Evolutionary conservation across 2,797 vertebrate genomes (phyloP).

Genomic region (Trachops cirrhosus): DNA sequence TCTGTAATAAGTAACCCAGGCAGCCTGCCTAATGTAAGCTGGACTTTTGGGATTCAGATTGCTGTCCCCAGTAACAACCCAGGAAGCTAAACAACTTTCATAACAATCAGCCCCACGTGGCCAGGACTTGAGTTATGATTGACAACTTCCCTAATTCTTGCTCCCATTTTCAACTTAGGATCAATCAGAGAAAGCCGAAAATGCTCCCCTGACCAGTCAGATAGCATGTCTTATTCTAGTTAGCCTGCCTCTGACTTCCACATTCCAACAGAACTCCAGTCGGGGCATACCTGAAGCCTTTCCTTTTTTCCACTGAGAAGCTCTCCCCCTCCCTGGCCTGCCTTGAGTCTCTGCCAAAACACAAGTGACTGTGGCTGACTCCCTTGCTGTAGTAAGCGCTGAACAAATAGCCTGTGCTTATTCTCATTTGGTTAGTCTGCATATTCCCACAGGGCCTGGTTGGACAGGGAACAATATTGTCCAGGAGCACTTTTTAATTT

Average conservation of each 20-base stretch:
- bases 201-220: neutral
- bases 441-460: neutral
- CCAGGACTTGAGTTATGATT: neutral
- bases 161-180: neutral
- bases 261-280: neutral
- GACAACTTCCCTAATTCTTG: neutral
- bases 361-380: neutral
- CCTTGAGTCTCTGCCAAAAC: neutral
- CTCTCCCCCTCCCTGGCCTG: neutral
- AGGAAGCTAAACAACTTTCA: neutral
- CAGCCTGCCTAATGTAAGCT: too few species aligned
- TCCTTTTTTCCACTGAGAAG: neutral
- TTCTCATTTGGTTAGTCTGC: neutral
- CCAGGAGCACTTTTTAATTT: neutral
- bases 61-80: neutral
- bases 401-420: neutral
- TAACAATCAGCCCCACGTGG: neutral
- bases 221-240: neutral
- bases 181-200: neutral
- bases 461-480: neutral
- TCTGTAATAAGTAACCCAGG: too few species aligned
- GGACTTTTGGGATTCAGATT: neutral
- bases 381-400: neutral
- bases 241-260: neutral
- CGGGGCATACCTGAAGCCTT: neutral